These are phyloP conservation scores for Hippocampus barbouri DNA, from an alignment of 2,113 vertebrate genomes.

Conservation along the genomic window DNA sequence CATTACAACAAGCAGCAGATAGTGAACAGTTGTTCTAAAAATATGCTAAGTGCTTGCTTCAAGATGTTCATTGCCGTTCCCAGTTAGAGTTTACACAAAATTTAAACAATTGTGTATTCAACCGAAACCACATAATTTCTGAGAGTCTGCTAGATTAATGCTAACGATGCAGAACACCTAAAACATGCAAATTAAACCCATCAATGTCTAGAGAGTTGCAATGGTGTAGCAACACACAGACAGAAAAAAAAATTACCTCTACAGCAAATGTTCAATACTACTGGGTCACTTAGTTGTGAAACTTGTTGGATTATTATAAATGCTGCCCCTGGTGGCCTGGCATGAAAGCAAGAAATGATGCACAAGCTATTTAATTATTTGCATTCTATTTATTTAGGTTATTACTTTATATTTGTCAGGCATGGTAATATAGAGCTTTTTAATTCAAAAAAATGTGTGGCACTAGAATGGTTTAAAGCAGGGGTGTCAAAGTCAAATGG, in stretches of 20 bases:
- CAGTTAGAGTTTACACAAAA: not conserved
- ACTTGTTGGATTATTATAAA: not conserved
- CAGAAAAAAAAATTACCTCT: not conserved
- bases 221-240: not conserved
- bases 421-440: too few relatives aligned
- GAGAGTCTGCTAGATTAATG: not conserved
- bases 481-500: too few relatives aligned
- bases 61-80: not conserved
- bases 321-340: not conserved
- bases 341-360: not conserved
- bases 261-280: not conserved
- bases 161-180: not conserved
- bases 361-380: not conserved
- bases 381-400: too few relatives aligned
- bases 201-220: too few relatives aligned
- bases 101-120: not conserved
- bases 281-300: not conserved
- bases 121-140: not conserved
- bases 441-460: too few relatives aligned
- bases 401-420: too few relatives aligned
- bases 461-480: too few relatives aligned
- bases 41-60: not conserved
- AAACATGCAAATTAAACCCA: not conserved
- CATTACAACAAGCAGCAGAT: not conserved
- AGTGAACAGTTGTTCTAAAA: not conserved